Conservation (phyloP, 2,113 vertebrate species). For the Perca schrenkii region DNA sequence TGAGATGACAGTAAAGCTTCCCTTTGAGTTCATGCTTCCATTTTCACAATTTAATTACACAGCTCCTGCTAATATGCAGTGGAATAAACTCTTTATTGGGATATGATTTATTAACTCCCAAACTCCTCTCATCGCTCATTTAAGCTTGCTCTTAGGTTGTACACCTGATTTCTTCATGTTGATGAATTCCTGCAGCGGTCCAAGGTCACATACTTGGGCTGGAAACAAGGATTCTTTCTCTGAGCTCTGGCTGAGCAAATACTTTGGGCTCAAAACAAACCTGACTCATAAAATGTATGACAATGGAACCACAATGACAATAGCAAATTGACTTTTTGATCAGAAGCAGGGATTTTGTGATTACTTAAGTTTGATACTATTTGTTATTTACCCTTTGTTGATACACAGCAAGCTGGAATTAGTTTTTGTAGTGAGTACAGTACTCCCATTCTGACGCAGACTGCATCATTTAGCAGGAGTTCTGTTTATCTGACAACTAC, state of each 20-base stretch:
- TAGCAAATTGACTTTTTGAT: background rate
- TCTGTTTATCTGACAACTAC: background rate
- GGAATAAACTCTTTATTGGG: background rate
- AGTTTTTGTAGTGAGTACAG: background rate
- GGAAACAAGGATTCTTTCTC: constrained; percentile 58
- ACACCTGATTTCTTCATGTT: background rate
- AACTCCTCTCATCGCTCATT: no score
- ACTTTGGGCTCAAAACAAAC: constrained; percentile 27
- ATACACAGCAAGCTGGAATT: background rate
- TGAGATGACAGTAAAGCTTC: constrained; percentile 1
- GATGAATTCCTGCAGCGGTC: background rate
- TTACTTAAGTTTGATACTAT: background rate
- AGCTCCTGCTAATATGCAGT: constrained; percentile 1
- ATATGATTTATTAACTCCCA: background rate
- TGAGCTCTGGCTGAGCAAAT: constrained; percentile 41
- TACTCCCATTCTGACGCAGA: background rate
- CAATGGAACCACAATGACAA: background rate
- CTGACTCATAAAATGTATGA: constrained; percentile 15
- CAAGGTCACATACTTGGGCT: background rate
- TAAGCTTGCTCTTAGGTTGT: background rate
- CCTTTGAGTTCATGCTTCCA: background rate
- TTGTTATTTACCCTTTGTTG: background rate
- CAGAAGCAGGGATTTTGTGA: background rate
- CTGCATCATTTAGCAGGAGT: background rate
- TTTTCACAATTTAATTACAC: background rate